Conservation (phyloP, 2,797 vertebrate genomes). For the Melanogrammus aeglefinus region DNA sequence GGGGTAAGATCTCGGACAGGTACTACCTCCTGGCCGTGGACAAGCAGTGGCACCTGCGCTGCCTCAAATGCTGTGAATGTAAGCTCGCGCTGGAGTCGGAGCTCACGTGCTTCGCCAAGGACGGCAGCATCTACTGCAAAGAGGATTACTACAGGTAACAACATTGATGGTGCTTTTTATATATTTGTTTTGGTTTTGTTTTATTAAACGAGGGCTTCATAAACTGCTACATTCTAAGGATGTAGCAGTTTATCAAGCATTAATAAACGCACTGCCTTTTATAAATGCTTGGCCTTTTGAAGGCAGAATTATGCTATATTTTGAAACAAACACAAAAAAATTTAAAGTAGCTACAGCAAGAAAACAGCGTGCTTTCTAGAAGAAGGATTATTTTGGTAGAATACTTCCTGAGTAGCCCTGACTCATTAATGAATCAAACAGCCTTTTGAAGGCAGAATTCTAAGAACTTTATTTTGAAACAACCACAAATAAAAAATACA, state of each 20-base stretch:
- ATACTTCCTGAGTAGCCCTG: too few relatives aligned
- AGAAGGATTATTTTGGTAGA: too few relatives aligned
- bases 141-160: conserved; percentile 99
- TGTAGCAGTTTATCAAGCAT: background rate
- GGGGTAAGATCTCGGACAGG: conserved; percentile 96
- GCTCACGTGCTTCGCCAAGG: conserved; percentile 98
- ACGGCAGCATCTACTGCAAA: conserved; percentile 99
- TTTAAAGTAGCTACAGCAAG: background rate
- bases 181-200: conserved; percentile 8
- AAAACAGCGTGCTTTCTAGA: background rate
- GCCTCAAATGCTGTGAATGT: conserved; percentile 99
- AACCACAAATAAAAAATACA: too few relatives aligned
- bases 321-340: background rate
- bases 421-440: too few relatives aligned
- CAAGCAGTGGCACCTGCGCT: conserved; percentile 98
- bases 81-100: conserved; percentile 97
- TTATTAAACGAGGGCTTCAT: background rate
- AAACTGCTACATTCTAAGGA: background rate
- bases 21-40: conserved; percentile 99
- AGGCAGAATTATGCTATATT: background rate
- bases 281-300: background rate
- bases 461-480: too few relatives aligned
- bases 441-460: too few relatives aligned
- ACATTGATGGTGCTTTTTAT: conserved; percentile 15
- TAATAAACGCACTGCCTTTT: background rate